phyloP scores from a whole-genome alignment of 2,888 invertebrate genomes.

The Lycophotia porphyrea region DNA sequence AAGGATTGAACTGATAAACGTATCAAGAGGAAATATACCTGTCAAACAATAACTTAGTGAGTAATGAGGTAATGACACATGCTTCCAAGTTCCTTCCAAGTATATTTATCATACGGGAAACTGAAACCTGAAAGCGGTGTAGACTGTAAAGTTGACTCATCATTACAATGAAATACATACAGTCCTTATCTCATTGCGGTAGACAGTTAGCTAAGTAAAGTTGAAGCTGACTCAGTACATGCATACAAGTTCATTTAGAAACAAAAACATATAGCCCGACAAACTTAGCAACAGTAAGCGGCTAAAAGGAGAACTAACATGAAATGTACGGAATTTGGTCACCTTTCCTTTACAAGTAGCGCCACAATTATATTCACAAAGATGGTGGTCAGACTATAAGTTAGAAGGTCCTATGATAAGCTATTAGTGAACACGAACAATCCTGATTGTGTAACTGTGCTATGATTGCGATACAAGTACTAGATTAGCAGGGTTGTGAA shows the following conservation, averaged over 20 bases:
- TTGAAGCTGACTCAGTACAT: constrained; percentile 33
- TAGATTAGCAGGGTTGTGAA: constrained; percentile 23
- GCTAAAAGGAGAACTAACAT: not conserved
- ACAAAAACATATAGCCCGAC: not conserved
- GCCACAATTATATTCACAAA: not conserved
- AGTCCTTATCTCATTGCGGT: constrained; percentile 8
- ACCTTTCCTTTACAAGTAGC: not conserved
- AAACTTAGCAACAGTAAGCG: not conserved
- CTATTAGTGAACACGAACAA: not conserved
- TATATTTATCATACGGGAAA: not conserved
- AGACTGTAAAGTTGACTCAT: constrained; percentile 3
- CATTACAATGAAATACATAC: constrained; percentile 5
- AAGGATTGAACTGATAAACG: not conserved
- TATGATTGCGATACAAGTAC: constrained; percentile 2
- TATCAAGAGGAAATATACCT: constrained; percentile 6
- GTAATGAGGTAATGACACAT: not conserved
- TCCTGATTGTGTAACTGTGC: constrained; percentile 14
- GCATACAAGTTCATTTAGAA: constrained; percentile 4
- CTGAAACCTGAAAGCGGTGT: not conserved
- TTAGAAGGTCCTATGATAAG: not conserved
- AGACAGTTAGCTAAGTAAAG: not conserved
- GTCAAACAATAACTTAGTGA: not conserved
- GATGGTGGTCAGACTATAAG: not conserved
- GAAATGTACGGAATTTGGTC: not conserved
- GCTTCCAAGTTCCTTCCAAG: not conserved